Evolutionary conservation across 1,140 invertebrate genomes (phyloP).

Genomic region (Brachionus rubens): DNA sequence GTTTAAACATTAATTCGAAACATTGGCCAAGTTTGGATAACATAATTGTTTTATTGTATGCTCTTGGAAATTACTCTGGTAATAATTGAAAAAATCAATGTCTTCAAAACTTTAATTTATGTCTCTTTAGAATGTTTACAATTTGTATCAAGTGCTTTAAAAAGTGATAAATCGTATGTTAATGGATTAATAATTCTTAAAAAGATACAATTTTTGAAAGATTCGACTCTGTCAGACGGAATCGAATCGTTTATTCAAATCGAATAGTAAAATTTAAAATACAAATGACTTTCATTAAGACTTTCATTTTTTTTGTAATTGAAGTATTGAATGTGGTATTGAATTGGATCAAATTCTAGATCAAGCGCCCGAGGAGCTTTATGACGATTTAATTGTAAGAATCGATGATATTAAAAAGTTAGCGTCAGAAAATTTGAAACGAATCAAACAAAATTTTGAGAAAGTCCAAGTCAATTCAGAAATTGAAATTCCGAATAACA

Average conservation of each 20-base stretch:
- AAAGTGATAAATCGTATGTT: conserved; percentile 23
- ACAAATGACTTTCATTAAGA: neutral
- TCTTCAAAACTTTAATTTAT: too few species aligned
- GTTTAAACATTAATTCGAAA: neutral
- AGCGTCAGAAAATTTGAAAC: neutral
- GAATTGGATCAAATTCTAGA: conserved; percentile 6
- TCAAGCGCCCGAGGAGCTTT: neutral
- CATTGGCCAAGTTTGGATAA: conserved; percentile 42
- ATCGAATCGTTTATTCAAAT: neutral
- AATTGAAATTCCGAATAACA: too few species aligned
- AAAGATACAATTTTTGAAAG: neutral
- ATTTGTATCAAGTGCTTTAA: neutral
- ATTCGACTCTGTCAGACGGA: neutral
- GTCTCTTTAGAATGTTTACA: neutral
- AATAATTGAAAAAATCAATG: neutral
- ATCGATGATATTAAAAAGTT: neutral
- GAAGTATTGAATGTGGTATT: neutral
- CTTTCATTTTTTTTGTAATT: neutral
- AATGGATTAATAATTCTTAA: conserved; percentile 35
- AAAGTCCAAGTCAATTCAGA: neutral
- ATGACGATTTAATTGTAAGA: neutral
- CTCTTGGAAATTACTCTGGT: conserved; percentile 5
- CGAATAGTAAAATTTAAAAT: neutral
- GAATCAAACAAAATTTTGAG: neutral
- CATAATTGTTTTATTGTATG: conserved; percentile 11